Evolutionary conservation across 2,888 invertebrate genomes (phyloP), one percentile per base, ranked within the genome.

Genomic region (Eupithecia insigniata): DNA sequence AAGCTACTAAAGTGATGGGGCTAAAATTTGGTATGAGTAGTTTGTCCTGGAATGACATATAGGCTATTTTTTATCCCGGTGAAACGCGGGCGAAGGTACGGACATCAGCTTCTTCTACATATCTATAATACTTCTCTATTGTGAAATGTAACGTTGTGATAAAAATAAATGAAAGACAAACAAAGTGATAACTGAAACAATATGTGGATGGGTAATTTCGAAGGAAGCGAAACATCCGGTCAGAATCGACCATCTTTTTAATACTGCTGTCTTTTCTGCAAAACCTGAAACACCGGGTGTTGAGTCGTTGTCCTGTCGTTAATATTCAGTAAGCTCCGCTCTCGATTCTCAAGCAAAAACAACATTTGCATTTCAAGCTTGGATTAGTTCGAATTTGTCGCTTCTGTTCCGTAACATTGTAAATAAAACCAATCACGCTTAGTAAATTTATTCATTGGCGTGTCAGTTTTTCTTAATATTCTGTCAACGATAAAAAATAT

Each of bases 301-400:
- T 32, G 61, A 61, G 30, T 61, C n/a, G 32, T 34, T 26, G 22
- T 26, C 51, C 30, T 30, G 18, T 18, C 34, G 32, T 34, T 34
- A 32, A 61, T 32, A 61, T 61, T 61, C 61, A 61, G 61, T 32
- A 22, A 32, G 34, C 32, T 51, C 51, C 22, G 51, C 61, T 61
- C 61, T 32, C n/a, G 34, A 61, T 32, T 61, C 61, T 61, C 61
- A 61, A 51, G 32, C 61, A 61, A 61, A 61, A 61, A 61, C 61
- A 61, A n/a, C 34, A 61, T 34, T 61, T 61, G 61, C 61, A 61
- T 61, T 61, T 61, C 61, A 61, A 61, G 32, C 61, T 61, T 30
- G 30, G 60, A 60, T 60, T 60, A 60, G 60, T 60, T 60, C 2
- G 32, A 60, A 60, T 60, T 60, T 60, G 30, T 30, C 60, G 60